Conservation (phyloP, 2,113 vertebrate species). For the Casuarius casuarius region DNA sequence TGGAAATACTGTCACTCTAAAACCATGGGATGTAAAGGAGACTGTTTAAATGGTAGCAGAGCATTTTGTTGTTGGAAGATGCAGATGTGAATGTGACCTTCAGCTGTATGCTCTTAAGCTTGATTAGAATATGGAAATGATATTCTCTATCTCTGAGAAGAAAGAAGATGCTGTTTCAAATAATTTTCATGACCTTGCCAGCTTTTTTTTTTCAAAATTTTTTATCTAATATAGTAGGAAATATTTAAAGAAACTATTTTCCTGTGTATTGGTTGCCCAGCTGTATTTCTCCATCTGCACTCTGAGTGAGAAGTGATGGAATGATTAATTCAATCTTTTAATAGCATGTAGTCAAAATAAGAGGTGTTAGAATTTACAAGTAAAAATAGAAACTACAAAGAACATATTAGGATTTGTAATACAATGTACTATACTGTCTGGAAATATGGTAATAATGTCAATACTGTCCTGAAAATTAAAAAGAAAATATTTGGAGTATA, state of each 20-base stretch:
- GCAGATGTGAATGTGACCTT: conserved; percentile 48
- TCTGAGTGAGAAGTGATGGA: not conserved
- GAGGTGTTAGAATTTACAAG: not conserved
- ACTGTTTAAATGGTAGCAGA: conserved; percentile 26
- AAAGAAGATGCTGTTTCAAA: not conserved
- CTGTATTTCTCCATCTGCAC: not conserved
- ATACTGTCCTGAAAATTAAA: not conserved
- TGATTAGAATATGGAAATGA: conserved; percentile 62
- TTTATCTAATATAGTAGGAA: not conserved
- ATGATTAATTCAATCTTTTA: conserved; percentile 33
- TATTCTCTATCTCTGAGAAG: conserved; percentile 2
- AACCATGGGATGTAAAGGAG: not conserved
- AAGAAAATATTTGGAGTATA: not conserved
- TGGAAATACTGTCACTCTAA: conserved; percentile 1
- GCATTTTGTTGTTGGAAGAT: not conserved
- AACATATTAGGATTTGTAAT: not conserved
- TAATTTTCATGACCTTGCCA: not conserved
- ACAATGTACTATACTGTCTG: not conserved
- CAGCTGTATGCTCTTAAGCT: conserved; percentile 52
- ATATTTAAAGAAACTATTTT: not conserved
- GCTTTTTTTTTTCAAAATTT: not conserved
- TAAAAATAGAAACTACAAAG: not conserved
- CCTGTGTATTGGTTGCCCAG: not conserved
- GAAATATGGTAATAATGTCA: not conserved
- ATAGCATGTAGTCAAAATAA: not conserved